Evolutionary conservation across 2,888 invertebrate genomes (phyloP).

Genomic region (Dasypogon diadema): DNA sequence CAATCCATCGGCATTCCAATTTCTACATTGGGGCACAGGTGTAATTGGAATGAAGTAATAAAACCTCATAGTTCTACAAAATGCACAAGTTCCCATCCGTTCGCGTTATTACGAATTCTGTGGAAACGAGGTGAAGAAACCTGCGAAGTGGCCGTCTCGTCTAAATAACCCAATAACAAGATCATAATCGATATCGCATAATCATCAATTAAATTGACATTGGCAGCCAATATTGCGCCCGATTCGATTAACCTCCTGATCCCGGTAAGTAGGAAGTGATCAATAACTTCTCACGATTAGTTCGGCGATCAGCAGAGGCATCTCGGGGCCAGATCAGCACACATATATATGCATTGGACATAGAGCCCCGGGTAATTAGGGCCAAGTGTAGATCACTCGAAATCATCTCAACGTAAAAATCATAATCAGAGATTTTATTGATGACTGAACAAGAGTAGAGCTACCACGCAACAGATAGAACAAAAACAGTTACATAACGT

Average conservation of each 20-base stretch:
- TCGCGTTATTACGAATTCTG: not conserved
- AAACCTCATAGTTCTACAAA: constrained; percentile 2
- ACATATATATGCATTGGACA: not conserved
- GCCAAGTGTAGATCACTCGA: constrained; percentile 44
- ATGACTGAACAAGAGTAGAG: not conserved
- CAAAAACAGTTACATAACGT: constrained; percentile 39
- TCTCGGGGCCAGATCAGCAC: no score
- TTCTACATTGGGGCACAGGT: not conserved
- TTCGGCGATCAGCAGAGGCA: no score
- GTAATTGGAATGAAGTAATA: constrained; percentile 24
- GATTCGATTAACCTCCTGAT: constrained; percentile 37
- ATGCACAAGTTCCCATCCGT: constrained; percentile 5
- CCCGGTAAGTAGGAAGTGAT: constrained; percentile 17
- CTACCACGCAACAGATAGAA: constrained; percentile 28
- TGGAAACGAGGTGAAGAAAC: constrained; percentile 14
- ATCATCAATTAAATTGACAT: constrained; percentile 46
- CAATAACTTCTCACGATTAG: constrained; percentile 6
- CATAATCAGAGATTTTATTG: constrained; percentile 13
- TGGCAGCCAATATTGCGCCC: constrained; percentile 35
- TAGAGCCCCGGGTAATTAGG: constrained; percentile 35
- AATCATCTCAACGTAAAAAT: constrained; percentile 18
- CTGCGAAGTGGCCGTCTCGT: not conserved
- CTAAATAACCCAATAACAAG: constrained; percentile 35
- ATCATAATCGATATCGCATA: constrained; percentile 37
- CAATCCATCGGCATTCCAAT: constrained; percentile 21